Evolutionary conservation across 2,113 vertebrate genomes (phyloP), one percentile per base, ranked within the genome.

Genomic region (Thunnus maccoyii): DNA sequence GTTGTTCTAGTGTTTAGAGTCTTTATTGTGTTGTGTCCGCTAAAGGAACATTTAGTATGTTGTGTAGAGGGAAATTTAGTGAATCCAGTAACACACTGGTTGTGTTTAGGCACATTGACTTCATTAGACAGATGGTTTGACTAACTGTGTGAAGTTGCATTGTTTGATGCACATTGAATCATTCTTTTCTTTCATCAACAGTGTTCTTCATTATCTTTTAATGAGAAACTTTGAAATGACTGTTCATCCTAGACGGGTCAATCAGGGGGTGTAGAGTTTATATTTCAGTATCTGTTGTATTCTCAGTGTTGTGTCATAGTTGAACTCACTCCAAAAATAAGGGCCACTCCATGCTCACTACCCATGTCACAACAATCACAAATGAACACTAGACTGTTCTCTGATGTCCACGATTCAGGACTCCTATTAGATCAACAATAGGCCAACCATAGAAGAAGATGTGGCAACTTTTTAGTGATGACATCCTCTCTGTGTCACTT

Each of bases 141-240:
- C 55, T 44, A 27, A 70, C 69, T 78, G 68, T 69, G 76, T 79
- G 57, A 65, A 70, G 70, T 57, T 61, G 16, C 44, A 63, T 83
- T 72, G 57, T 78, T 72, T 80, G 67, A 76, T 52, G 71, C 82
- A 62, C 72, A 71, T 77, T 47, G 41, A 72, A 66, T 84, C 76
- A 66, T 80, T 84, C 72, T 66, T 58, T 69, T 88, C 78, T 82
- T 75, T 78, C 70, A 78, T 72, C 81, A 16, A 47, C 87, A 50
- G 70, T 81, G 85, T 88, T 90, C 76, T 78, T 78, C 81, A 88
- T 89, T 78, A 88, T 78, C 44, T 73, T 89, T 88, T 92, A 78
- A 92, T 91, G 84, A 91, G 83, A 72, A 76, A 70, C 84, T 63
- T 69, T 82, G 64, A 87, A 81, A 82, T 75, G 71, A 66, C 81